Conservation (phyloP, 2,888 invertebrate genomes). For the Hartigia nigra region DNA sequence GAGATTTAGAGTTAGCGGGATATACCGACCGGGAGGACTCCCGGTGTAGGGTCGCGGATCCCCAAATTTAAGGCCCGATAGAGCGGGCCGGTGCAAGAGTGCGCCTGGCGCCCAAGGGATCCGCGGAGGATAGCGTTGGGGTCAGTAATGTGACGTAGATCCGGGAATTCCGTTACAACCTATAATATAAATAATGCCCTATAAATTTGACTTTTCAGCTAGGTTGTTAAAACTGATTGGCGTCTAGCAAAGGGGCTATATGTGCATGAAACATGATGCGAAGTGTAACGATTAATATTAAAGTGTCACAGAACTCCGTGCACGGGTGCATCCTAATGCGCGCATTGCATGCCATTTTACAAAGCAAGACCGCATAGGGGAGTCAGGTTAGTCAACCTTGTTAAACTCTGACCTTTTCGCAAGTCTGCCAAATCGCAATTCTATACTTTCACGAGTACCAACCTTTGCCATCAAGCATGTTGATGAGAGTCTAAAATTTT, state of each 20-base stretch:
- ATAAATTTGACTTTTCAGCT: constrained; percentile 15
- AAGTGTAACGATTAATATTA: constrained; percentile 33
- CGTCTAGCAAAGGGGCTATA: constrained; percentile 34
- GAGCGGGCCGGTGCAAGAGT: too few relatives aligned
- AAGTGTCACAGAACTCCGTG: constrained; percentile 35
- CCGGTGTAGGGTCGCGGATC: too few relatives aligned
- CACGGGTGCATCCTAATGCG: constrained; percentile 38
- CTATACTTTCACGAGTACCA: background rate
- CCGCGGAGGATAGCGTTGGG: too few relatives aligned
- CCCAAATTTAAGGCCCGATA: too few relatives aligned
- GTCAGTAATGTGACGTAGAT: too few relatives aligned
- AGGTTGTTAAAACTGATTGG: constrained; percentile 33
- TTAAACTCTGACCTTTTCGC: background rate
- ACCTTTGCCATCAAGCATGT: too few relatives aligned
- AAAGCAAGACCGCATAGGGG: background rate
- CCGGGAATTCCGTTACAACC: too few relatives aligned
- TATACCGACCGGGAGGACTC: too few relatives aligned
- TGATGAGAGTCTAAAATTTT: background rate
- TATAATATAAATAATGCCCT: too few relatives aligned
- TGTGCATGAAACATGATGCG: constrained; percentile 36
- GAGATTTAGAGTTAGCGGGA: too few relatives aligned
- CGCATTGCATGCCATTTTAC: constrained; percentile 34
- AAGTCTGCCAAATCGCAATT: background rate
- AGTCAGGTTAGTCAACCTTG: background rate
- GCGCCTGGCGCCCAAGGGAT: too few relatives aligned